Conservation (phyloP, 2,797 vertebrate genomes). For the Limnodromus scolopaceus region DNA sequence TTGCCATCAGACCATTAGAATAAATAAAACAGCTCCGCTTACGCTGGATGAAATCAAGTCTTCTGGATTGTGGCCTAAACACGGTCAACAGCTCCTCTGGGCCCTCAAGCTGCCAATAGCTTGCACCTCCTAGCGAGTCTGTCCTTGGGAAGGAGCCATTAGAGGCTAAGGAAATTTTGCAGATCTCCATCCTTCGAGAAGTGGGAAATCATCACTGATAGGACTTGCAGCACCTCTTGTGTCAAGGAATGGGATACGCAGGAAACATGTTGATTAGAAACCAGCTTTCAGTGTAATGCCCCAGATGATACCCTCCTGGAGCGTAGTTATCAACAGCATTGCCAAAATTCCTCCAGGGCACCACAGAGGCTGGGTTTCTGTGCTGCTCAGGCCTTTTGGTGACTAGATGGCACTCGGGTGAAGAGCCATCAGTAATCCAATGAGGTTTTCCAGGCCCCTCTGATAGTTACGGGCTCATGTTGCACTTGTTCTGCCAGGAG, state of each 20-base stretch:
- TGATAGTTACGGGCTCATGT: background rate
- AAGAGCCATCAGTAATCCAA: background rate
- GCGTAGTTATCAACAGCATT: background rate
- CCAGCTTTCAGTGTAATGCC: background rate
- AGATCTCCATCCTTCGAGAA: constrained; percentile 53
- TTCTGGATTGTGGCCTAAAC: constrained; percentile 66
- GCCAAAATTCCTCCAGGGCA: background rate
- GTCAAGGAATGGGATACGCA: background rate
- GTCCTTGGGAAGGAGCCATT: constrained; percentile 72
- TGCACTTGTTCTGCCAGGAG: background rate
- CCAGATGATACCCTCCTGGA: background rate
- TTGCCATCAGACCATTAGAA: constrained; percentile 47
- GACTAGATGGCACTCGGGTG: background rate
- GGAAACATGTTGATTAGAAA: background rate
- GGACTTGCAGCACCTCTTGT: constrained; percentile 8
- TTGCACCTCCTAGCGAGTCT: constrained; percentile 66
- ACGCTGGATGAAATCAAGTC: constrained; percentile 62
- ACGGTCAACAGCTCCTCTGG: constrained; percentile 71
- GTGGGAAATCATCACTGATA: background rate
- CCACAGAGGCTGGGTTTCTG: background rate
- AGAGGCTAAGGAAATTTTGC: constrained; percentile 48
- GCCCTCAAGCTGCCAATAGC: constrained; percentile 64
- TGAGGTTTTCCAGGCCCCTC: background rate
- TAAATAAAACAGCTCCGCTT: constrained; percentile 64
- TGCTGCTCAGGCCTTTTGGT: background rate